Evolutionary conservation across 2,797 vertebrate species (phyloP).

Genomic region (Syngnathus acus): DNA sequence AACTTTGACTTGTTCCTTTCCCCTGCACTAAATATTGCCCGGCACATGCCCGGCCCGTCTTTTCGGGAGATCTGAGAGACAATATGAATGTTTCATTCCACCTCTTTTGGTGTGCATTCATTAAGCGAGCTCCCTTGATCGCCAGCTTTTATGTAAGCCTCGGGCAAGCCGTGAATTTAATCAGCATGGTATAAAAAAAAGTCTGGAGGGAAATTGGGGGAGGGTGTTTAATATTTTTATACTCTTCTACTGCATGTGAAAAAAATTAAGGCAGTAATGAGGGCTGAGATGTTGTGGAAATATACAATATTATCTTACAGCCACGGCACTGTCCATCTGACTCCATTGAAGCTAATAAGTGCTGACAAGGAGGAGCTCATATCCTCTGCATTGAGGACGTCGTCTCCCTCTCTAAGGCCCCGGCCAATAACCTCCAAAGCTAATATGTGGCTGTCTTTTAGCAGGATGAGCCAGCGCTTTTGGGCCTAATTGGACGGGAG

Average conservation of each 20-base stretch:
- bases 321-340: slow-evolving; percentile 25
- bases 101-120: slow-evolving; percentile 1
- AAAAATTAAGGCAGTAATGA: slow-evolving; percentile 13
- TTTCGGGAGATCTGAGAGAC: slow-evolving; percentile 4
- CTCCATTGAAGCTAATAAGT: slow-evolving; percentile 38
- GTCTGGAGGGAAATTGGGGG: slow-evolving; percentile 37
- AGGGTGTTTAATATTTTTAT: slow-evolving; percentile 13
- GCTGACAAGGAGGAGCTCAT: slow-evolving; percentile 30
- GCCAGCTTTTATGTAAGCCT: slow-evolving; percentile 60
- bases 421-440: slow-evolving; percentile 50
- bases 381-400: slow-evolving; percentile 43
- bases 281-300: not conserved
- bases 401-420: slow-evolving; percentile 20
- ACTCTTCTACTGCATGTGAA: slow-evolving; percentile 2
- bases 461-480: slow-evolving; percentile 41
- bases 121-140: slow-evolving; percentile 3
- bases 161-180: slow-evolving; percentile 51
- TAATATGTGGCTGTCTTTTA: slow-evolving; percentile 47
- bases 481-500: slow-evolving; percentile 51
- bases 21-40: not conserved
- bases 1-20: not conserved
- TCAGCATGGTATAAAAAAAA: slow-evolving; percentile 47
- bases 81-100: slow-evolving; percentile 3
- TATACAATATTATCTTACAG: slow-evolving; percentile 21
- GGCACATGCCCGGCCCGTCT: not conserved